Evolutionary conservation across 2,888 invertebrate genomes (phyloP), one percentile per base, ranked within the genome.

Genomic region (Harpalus rubripes): DNA sequence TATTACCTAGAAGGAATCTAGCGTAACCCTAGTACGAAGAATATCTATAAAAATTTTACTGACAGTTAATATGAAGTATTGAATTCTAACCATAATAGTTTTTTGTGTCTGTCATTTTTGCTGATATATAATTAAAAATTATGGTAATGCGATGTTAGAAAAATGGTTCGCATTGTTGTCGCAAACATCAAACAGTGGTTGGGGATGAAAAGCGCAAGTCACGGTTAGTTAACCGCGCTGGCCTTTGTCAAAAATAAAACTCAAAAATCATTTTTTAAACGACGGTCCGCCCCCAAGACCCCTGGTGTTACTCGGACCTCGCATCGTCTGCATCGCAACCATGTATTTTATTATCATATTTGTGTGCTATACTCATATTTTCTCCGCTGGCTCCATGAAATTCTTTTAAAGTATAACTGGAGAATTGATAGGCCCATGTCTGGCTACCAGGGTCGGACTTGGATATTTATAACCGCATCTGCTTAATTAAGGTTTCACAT

Each of bases 251-350:
- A 74, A 86, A 85, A 87, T 87, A 86, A 82, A 86, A 86, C 74
- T 81, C 76, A 22, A 83, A 86, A 85, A 86, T 86, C 85, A 86
- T 87, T 87, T 87, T 86, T 85, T 85, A 86, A 85, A 86, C 84
- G 63, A 59, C 32, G 65, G 61, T 72, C 58, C 84, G 63, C 84
- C 86, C 84, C 58, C 79, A 18, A 83, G 86, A 87, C 87, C 87
- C 87, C 87, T 85, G 86, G 87, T 87, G 87, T 87, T 87, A 87
- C 87, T 86, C 86, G 32, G 5, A 32, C 32, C 32, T 32, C 32
- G 32, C 83, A 26, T 39, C 63, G 22, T 22, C 22, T 3, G 63
- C 59, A 52, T 65, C 76, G 63, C 78, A 84, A 56, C 52, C 44
- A 84, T 22, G 61, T 83, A 83, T 83, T 83, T 74, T 83, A 74